Percentiles rank a stretch among this genome's conserved stretches.
Conservation (phyloP, 2,797 vertebrate species). For the Dallia pectoralis region DNA sequence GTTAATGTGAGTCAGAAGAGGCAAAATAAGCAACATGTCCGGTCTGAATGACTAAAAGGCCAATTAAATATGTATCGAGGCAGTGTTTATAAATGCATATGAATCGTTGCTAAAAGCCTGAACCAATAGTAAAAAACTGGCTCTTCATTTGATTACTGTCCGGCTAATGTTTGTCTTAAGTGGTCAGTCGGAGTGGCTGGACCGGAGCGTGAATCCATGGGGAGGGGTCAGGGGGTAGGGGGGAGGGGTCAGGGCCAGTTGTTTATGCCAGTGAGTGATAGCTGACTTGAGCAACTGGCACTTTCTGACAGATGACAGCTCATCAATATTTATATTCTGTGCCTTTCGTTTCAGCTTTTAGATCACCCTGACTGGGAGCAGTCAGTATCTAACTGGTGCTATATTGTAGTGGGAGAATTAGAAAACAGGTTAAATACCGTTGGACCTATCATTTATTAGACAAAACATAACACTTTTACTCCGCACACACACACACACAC, state of each 20-base stretch:
- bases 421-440: neutral
- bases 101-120: slow-evolving; percentile 20
- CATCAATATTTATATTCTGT: slow-evolving; percentile 43
- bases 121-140: slow-evolving; percentile 26
- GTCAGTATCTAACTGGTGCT: slow-evolving; percentile 41
- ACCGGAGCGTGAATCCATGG: neutral
- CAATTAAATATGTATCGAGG: neutral
- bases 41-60: neutral
- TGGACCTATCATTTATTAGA: neutral
- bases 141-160: slow-evolving; percentile 27
- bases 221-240: neutral
- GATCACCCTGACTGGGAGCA: slow-evolving; percentile 19
- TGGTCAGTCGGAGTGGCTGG: neutral
- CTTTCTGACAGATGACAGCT: slow-evolving; percentile 43
- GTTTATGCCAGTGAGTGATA: slow-evolving; percentile 45
- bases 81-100: slow-evolving; percentile 10
- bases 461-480: neutral
- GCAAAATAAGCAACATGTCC: neutral
- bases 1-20: neutral
- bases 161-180: slow-evolving; percentile 17
- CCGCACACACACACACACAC: slow-evolving; percentile 20
- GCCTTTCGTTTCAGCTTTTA: slow-evolving; percentile 17
- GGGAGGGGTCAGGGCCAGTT: neutral
- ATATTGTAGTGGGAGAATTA: slow-evolving; percentile 22
- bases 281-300: slow-evolving; percentile 37